A percentile compares a stretch with the other conserved stretches of the same genome.
Evolutionary conservation across 1,140 invertebrate species (phyloP).

Genomic region (Penaeus japonicus): DNA sequence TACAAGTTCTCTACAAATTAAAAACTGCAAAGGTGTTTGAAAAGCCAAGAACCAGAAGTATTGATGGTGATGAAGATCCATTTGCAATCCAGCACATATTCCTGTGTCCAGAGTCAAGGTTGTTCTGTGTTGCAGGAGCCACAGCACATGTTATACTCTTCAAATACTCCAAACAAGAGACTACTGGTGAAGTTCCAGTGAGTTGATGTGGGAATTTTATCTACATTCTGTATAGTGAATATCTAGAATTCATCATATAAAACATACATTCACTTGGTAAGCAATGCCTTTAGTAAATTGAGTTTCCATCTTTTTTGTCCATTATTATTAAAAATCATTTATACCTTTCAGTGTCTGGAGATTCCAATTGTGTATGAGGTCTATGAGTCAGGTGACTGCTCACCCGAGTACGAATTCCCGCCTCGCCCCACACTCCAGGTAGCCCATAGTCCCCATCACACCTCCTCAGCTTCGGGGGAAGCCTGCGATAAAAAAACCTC

Average conservation of each 20-base stretch:
- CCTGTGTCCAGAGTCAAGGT: constrained; percentile 90
- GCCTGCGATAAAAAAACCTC: constrained; percentile 45
- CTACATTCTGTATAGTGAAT: too few relatives aligned
- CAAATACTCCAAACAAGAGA: constrained; percentile 92
- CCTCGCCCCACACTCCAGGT: constrained; percentile 68
- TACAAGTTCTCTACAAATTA: constrained; percentile 96
- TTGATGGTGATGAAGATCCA: constrained; percentile 78
- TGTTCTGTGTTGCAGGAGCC: constrained; percentile 87
- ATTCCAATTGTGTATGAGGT: constrained; percentile 86
- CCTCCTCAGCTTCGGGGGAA: constrained; percentile 63
- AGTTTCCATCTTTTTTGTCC: not conserved
- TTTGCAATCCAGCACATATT: constrained; percentile 93
- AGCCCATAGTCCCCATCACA: constrained; percentile 67
- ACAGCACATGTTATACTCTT: constrained; percentile 93
- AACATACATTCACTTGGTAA: not conserved
- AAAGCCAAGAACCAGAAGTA: constrained; percentile 66
- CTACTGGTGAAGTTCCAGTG: constrained; percentile 72
- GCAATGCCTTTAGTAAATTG: not conserved
- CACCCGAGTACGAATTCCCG: constrained; percentile 80
- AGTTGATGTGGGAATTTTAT: not conserved
- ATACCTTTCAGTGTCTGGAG: constrained; percentile 77
- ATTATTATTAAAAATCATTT: not conserved
- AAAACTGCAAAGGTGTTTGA: constrained; percentile 97
- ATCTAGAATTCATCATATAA: too few relatives aligned
- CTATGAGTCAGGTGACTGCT: constrained; percentile 78